These are phyloP conservation scores for Tetramorium simillimum DNA, from an alignment of 1,140 invertebrate genomes.

Conservation along the genomic window DNA sequence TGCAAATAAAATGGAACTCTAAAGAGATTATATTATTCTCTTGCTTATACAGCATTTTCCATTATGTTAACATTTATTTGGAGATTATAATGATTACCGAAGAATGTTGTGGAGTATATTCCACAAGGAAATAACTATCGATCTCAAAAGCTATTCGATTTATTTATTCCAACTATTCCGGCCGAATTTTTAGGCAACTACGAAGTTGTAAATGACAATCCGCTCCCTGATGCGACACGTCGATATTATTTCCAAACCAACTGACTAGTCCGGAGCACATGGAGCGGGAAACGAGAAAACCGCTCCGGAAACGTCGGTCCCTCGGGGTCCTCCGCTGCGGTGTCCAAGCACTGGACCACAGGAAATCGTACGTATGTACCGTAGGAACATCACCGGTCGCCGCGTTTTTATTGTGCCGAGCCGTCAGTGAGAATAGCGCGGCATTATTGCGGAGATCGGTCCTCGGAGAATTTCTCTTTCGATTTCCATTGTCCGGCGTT, in stretches of 20 bases:
- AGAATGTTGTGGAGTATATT: neutral
- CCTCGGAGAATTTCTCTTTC: neutral
- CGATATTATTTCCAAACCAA: slow-evolving; percentile 50
- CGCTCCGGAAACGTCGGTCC: slow-evolving; percentile 32
- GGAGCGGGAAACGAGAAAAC: slow-evolving; percentile 23
- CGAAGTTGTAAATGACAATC: slow-evolving; percentile 4
- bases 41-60: neutral
- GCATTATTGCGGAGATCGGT: slow-evolving; percentile 21
- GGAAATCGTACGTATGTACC: slow-evolving; percentile 21
- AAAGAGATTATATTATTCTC: neutral
- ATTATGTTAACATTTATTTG: neutral
- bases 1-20: neutral
- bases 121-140: neutral
- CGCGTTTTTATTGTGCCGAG: slow-evolving; percentile 47
- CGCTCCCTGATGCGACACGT: slow-evolving; percentile 10
- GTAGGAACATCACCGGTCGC: slow-evolving; percentile 5
- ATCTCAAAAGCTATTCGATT: slow-evolving; percentile 14
- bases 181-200: neutral
- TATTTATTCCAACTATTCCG: neutral
- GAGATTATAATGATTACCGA: neutral
- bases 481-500: slow-evolving; percentile 24
- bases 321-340: neutral
- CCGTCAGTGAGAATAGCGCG: neutral
- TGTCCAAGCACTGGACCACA: neutral
- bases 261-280: neutral